Evolutionary conservation across 2,113 vertebrate species (phyloP).

Genomic region (Petroica traversi): DNA sequence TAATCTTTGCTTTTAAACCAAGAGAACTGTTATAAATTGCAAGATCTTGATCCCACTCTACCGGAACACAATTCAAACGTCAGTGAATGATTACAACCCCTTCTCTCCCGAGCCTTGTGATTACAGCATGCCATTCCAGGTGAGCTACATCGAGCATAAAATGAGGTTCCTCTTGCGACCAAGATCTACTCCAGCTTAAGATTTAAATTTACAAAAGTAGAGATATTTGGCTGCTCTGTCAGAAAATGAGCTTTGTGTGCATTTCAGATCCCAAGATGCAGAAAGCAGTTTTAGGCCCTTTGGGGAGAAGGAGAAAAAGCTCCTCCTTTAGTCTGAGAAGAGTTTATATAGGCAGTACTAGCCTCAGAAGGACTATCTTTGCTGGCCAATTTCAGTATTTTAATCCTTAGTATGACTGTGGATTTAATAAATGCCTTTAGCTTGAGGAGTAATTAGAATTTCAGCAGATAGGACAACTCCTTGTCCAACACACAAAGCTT

Average conservation of each 20-base stretch:
- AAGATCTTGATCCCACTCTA: background rate
- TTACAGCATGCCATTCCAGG: background rate
- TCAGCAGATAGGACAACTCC: background rate
- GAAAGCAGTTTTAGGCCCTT: background rate
- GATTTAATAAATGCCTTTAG: background rate
- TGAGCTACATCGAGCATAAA: background rate
- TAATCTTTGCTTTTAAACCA: background rate
- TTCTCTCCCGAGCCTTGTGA: background rate
- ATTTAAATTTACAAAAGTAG: background rate
- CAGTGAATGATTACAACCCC: background rate
- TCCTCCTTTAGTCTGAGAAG: background rate
- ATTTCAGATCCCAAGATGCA: background rate
- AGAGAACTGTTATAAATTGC: background rate
- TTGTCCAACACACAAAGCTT: background rate
- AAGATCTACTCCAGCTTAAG: background rate
- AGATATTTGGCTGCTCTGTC: background rate
- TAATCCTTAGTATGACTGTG: background rate
- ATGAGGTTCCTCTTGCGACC: background rate
- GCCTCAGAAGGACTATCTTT: background rate
- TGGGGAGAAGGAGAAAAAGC: background rate
- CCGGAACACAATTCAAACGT: background rate
- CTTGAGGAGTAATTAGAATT: background rate
- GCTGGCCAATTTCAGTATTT: background rate
- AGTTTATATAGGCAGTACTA: background rate
- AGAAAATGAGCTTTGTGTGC: background rate